Base-by-base conservation (phyloP, 2,113 vertebrate genomes). In the Sceloporus tristichus region DNA sequence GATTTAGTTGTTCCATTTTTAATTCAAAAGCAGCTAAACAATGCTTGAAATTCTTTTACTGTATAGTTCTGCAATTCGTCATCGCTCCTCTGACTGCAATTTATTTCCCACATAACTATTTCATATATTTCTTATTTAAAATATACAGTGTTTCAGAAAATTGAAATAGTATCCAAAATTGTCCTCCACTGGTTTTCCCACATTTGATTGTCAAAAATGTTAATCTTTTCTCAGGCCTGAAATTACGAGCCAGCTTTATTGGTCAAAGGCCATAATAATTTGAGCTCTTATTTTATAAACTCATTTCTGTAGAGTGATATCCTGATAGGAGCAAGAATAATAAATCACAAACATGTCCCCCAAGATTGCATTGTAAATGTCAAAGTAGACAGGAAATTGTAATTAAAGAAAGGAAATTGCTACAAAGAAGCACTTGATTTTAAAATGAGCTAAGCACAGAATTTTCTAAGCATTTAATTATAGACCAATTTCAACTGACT, bases 331-430 rank as follows among this genome's bases (percentile, higher is more conserved):
- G 97, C 96, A 97, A 97, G 98, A 98, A 98, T 98, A 98, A 98
- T 98, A 98, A 98, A 98, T 98, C 98, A 98, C 97, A 98, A 98
- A 96, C 97, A 97, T 97, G 97, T 98, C 97, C 98, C 97, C 96
- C 96, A 98, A 98, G 98, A 99, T 98, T 98, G 97, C 97, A 97
- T 97, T 98, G 97, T 98, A 98, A 98, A 98, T 98, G 98, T 98
- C 98, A 98, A 97, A 97, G 96, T 96, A 97, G 97, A 98, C 97
- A 98, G 98, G 98, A 98, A 99, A 99, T 98, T 98, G 97, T 98
- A 99, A 99, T 99, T 98, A 98, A 98, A 97, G 97, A 98, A 98
- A 98, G 98, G 98, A 99, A 99, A 99, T 98, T 98, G 98, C 98
- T 97, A 98, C 95, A 97, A 98, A 97, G 97, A 98, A 97, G 97